A percentile compares a stretch with the other conserved stretches of the same genome.
phyloP scores from a whole-genome alignment of 2,888 invertebrate species.

The Caenorhabditis panamensis region DNA sequence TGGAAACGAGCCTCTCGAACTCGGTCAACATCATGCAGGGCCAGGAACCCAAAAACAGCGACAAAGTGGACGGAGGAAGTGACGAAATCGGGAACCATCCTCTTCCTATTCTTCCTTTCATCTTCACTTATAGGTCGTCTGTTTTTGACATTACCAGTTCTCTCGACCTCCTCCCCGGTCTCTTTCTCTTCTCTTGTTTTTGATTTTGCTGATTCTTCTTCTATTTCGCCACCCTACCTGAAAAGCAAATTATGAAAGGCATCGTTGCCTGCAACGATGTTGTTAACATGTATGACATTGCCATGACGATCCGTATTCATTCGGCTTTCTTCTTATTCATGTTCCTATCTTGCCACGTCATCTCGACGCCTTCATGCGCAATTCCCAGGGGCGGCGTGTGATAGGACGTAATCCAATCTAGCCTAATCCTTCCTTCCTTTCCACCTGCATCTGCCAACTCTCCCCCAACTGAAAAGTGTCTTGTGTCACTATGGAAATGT shows the following conservation, averaged over 20 bases:
- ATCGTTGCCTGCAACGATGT: too few relatives aligned
- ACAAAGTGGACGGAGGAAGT: conserved; percentile 4
- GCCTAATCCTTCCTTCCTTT: conserved; percentile 40
- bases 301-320: too few relatives aligned
- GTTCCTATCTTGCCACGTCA: conserved; percentile 29
- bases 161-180: conserved; percentile 8
- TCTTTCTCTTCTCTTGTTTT: conserved; percentile 20
- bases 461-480: not conserved
- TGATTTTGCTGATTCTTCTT: not conserved
- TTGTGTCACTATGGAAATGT: conserved; percentile 9
- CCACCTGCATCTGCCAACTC: conserved; percentile 11
- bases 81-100: conserved; percentile 15
- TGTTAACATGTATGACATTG: too few relatives aligned
- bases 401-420: conserved; percentile 44
- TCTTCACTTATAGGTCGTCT: conserved; percentile 2
- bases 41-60: conserved; percentile 21
- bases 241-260: too few relatives aligned
- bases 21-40: conserved; percentile 31
- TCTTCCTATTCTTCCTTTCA: not conserved
- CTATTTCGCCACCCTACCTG: conserved; percentile 1
- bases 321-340: not conserved
- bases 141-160: conserved; percentile 37
- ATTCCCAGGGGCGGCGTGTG: conserved; percentile 23
- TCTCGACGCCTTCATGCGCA: conserved; percentile 7
- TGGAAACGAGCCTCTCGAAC: conserved; percentile 40